Conservation (phyloP, 2,888 invertebrate genomes). For the Ennomos quercinarius region DNA sequence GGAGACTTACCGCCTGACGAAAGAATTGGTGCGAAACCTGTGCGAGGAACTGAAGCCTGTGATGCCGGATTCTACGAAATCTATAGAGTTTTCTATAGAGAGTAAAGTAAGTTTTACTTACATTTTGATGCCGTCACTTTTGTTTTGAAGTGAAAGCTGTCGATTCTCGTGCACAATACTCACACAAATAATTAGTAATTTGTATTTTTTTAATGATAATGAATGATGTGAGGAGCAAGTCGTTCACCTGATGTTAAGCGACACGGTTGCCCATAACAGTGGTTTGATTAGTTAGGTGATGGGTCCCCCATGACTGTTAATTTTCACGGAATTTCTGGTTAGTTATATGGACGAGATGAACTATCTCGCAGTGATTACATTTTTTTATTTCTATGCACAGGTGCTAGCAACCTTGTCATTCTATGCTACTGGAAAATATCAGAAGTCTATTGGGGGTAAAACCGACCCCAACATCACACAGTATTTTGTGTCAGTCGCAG, state of each 20-base stretch:
- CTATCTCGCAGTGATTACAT: no score
- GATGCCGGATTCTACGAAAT: constrained; percentile 75
- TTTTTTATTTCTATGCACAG: constrained; percentile 42
- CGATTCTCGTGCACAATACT: no score
- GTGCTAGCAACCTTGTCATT: constrained; percentile 75
- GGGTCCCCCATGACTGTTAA: no score
- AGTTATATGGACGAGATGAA: no score
- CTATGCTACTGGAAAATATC: constrained; percentile 75
- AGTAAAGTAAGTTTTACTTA: constrained; percentile 63
- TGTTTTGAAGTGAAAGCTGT: background rate
- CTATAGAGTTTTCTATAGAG: constrained; percentile 76
- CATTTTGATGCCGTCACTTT: constrained; percentile 8
- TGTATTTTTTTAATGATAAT: no score
- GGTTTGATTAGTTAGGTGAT: no score
- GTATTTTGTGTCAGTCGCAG: constrained; percentile 73
- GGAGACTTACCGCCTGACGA: constrained; percentile 70
- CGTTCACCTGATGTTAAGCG: no score
- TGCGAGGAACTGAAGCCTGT: constrained; percentile 73
- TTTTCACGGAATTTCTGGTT: no score
- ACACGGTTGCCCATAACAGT: no score
- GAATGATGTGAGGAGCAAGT: no score
- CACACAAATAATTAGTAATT: no score
- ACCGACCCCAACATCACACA: constrained; percentile 71
- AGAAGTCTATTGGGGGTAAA: constrained; percentile 70
- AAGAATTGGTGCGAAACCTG: constrained; percentile 69